Evolutionary conservation across 1,140 invertebrate genomes (phyloP).

Genomic region (Brachionus angularis): DNA sequence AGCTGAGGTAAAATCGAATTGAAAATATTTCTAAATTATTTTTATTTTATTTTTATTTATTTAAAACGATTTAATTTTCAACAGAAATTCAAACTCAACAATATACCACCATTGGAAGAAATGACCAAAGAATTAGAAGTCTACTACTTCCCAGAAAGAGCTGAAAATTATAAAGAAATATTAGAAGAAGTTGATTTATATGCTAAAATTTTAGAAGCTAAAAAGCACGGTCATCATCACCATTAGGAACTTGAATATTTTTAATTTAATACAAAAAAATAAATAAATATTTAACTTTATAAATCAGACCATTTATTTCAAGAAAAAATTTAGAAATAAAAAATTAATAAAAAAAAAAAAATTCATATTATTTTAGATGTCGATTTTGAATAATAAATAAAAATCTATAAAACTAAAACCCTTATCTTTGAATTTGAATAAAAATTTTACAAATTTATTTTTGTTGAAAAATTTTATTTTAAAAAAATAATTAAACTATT

Average conservation of each 20-base stretch:
- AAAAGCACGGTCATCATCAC: constrained; percentile 30
- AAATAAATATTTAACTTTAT: constrained; percentile 11
- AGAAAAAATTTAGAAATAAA: no score
- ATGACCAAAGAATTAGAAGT: constrained; percentile 39
- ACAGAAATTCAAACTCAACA: constrained; percentile 43
- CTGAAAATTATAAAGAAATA: background rate
- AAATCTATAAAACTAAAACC: no score
- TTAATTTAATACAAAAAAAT: background rate
- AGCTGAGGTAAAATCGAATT: background rate
- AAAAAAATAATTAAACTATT: background rate
- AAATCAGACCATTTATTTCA: background rate
- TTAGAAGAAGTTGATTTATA: constrained; percentile 14
- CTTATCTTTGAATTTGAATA: no score
- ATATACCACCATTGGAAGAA: constrained; percentile 42
- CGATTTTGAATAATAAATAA: no score
- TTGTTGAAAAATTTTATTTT: background rate
- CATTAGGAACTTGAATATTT: background rate
- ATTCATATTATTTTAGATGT: no score
- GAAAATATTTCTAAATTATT: background rate
- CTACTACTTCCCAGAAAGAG: constrained; percentile 39
- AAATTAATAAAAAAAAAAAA: no score
- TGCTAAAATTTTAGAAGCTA: constrained; percentile 23
- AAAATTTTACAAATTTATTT: no score
- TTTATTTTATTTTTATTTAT: no score
- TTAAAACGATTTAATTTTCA: background rate